These are phyloP conservation scores for Monodelphis domestica DNA, from an alignment of 2,797 vertebrate genomes.

Conservation along the genomic window DNA sequence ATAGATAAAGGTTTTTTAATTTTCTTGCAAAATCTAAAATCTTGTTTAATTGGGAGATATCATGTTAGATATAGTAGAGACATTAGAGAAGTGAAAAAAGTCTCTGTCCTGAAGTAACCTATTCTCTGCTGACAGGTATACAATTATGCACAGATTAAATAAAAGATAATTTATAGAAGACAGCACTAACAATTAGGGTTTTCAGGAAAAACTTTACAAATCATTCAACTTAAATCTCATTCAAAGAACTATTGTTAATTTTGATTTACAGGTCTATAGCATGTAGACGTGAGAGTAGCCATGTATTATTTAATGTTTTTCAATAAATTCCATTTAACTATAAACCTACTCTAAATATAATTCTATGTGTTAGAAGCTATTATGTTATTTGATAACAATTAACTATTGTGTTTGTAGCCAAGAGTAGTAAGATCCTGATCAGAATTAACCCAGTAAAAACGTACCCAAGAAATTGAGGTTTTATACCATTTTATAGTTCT, in stretches of 20 bases:
- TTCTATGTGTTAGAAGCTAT: no score
- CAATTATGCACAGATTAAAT: background rate
- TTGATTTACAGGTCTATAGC: background rate
- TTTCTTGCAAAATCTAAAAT: conserved; percentile 20
- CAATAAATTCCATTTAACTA: background rate
- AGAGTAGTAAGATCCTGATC: conserved; percentile 37
- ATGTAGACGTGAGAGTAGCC: background rate
- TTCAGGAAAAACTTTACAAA: background rate
- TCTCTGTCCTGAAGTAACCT: background rate
- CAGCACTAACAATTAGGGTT: background rate
- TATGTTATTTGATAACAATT: background rate
- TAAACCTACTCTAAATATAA: background rate
- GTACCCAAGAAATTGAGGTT: conserved; percentile 13
- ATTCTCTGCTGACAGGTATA: background rate
- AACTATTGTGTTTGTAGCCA: conserved; percentile 27
- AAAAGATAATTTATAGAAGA: background rate
- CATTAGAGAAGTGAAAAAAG: background rate
- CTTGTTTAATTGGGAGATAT: background rate
- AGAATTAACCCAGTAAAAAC: conserved; percentile 27
- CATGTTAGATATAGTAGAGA: background rate
- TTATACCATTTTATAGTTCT: conserved; percentile 37
- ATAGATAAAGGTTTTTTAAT: background rate
- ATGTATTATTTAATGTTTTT: background rate
- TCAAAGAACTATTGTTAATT: background rate
- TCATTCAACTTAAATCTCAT: background rate